phyloP scores from a whole-genome alignment of 1,140 invertebrate genomes.

The Gyrodactylus salaris region DNA sequence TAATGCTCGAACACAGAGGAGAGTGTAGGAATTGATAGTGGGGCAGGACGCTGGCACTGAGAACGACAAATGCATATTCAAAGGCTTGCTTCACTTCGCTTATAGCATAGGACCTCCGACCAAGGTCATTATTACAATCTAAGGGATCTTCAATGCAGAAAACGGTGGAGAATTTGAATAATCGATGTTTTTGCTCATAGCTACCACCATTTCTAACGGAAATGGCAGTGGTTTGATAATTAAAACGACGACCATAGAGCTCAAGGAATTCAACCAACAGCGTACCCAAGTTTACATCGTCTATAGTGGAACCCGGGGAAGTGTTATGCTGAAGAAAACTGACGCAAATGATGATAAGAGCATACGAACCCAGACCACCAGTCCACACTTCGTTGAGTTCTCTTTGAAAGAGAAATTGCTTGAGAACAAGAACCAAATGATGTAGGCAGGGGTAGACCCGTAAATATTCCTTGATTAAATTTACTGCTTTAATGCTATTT shows the following conservation, averaged over 20 bases:
- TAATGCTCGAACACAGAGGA: not conserved
- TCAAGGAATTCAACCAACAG: conserved; percentile 86
- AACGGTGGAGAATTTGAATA: conserved; percentile 48
- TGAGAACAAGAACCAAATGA: conserved; percentile 71
- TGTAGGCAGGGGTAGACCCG: conserved; percentile 41
- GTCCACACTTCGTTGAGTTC: conserved; percentile 96
- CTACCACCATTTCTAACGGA: conserved; percentile 60
- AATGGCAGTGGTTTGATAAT: conserved; percentile 67
- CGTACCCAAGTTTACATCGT: conserved; percentile 46
- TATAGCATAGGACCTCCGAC: conserved; percentile 64
- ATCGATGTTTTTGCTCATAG: conserved; percentile 71
- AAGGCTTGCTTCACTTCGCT: conserved; percentile 63
- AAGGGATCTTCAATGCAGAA: conserved; percentile 92
- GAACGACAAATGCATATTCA: conserved; percentile 56
- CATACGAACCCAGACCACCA: conserved; percentile 88
- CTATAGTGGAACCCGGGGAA: not conserved
- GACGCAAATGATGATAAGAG: conserved; percentile 82
- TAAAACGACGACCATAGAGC: conserved; percentile 73
- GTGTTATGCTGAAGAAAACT: conserved; percentile 47
- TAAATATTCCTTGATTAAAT: conserved; percentile 42
- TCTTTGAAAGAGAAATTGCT: conserved; percentile 76
- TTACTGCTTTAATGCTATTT: conserved; percentile 65
- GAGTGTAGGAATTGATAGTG: conserved; percentile 12
- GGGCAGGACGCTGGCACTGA: conserved; percentile 36
- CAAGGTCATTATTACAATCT: conserved; percentile 65